Base-by-base conservation (phyloP, 2,888 invertebrate species). In the Clitarchus hookeri region DNA sequence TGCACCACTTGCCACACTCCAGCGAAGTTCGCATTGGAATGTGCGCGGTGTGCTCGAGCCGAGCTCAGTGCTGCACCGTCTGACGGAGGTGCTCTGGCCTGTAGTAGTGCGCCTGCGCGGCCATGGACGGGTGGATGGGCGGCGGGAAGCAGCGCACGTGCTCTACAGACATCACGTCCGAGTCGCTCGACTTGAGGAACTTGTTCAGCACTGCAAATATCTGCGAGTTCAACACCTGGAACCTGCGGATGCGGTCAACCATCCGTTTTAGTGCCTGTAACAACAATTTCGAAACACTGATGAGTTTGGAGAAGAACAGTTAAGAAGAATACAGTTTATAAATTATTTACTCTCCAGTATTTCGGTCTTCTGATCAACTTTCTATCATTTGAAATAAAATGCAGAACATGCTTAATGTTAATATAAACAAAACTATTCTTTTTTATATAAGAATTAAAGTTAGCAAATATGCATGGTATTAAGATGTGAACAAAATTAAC, bases 171-270 rank as follows among this genome's bases (percentile, higher is more conserved):
- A 93, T 93, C 23, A 93, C 93, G 90, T 97, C 97, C 86, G 95
- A 95, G 90, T 96, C 96, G 86, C 96, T 96, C 3, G 96, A 96
- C 89, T 97, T 97, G 87, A 98, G 94, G 92, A 98, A 98, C 90
- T 99, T 98, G 92, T 98, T 97, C 87, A 99, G 93, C 88, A 98
- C 96, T 82, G 98, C 98, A 93, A 98, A 98, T 89, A 99, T 98
- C 93, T 99, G 99, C 19, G 98, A 98, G 93, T 99, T 99, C 86
- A 99, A 93, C 88, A 99, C 98, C 93, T 99, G 99, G 93, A 99
- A 99, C 87, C 99, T 95, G 83, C 99, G 94, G 90, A 99, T 98
- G 88, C 99, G 94, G 92, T 99, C 99, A 87, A 98, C 98, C 98
- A 99, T 98, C 86, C 97, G 95, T 90, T 98, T 98, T 89, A 99